phyloP scores from a whole-genome alignment of 2,797 vertebrate genomes.

The Gallinago stenura region DNA sequence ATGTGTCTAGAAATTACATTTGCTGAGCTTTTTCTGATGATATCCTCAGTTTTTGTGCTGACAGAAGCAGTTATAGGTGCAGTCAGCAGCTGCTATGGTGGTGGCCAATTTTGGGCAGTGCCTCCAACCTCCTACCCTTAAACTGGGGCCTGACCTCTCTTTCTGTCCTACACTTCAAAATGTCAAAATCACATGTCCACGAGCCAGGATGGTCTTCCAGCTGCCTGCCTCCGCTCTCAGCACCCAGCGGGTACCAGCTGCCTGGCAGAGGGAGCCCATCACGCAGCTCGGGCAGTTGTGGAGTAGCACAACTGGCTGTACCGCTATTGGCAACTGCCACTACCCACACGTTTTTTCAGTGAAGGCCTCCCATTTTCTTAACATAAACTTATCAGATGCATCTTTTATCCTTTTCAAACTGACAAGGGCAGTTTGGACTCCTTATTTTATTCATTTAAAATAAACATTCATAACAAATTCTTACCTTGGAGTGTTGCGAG shows the following conservation, averaged over 20 bases:
- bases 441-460: neutral
- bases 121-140: neutral
- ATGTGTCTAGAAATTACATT: neutral
- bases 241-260: neutral
- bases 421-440: neutral
- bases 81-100: neutral
- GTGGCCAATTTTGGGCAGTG: neutral
- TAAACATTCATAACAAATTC: neutral
- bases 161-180: neutral
- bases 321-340: neutral
- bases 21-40: neutral
- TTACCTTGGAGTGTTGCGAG: neutral
- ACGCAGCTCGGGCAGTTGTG: rapidly evolving
- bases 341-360: rapidly evolving
- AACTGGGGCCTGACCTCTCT: neutral
- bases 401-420: neutral
- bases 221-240: neutral
- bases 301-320: rapidly evolving
- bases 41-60: neutral
- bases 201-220: neutral
- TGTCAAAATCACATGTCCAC: rapidly evolving
- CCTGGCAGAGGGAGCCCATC: rapidly evolving
- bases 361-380: neutral
- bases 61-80: neutral
- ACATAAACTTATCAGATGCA: neutral